Evolutionary conservation across 2,797 vertebrate genomes (phyloP).

Genomic region (Oophaga sylvatica): DNA sequence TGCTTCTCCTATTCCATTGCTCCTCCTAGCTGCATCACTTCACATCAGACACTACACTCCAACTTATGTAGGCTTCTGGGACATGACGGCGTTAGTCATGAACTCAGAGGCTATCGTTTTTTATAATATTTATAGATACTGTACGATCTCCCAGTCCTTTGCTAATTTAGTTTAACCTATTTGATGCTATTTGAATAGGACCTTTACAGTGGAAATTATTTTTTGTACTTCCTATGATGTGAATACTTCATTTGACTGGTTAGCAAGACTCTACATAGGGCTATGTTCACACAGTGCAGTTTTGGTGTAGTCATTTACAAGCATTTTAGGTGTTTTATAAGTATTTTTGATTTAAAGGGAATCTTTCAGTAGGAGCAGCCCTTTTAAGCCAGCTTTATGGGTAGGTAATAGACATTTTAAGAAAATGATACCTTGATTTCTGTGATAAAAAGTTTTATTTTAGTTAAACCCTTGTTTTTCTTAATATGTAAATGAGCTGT

Average conservation of each 20-base stretch:
- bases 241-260: background rate
- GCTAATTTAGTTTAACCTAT: too few species aligned
- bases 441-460: too few species aligned
- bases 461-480: too few species aligned
- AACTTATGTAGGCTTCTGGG: background rate
- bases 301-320: background rate
- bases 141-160: too few species aligned
- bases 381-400: too few species aligned
- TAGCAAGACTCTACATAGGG: background rate
- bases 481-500: too few species aligned
- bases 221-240: background rate
- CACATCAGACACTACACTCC: background rate
- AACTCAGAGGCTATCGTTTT: background rate
- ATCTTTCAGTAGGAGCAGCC: too few species aligned
- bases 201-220: background rate
- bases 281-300: too few species aligned
- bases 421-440: too few species aligned
- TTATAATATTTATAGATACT: too few species aligned
- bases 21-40: background rate
- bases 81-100: background rate
- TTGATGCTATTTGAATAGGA: background rate
- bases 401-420: too few species aligned
- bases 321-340: background rate
- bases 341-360: background rate
- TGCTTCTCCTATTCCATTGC: background rate